Base-by-base conservation (phyloP, 2,888 invertebrate genomes). In the Melanchra persicariae region DNA sequence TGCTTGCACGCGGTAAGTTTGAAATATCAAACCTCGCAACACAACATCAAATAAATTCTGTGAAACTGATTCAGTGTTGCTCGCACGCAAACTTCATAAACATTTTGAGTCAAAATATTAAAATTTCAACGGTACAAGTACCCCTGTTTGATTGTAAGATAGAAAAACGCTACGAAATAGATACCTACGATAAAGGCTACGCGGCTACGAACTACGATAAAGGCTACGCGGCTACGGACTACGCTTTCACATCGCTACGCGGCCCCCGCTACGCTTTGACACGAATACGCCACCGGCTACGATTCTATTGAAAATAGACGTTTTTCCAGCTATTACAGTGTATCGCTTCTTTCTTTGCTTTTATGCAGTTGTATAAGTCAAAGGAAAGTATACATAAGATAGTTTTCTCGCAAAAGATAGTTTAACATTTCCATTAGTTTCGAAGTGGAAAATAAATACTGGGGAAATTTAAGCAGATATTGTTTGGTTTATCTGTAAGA, bases 191-290 rank as follows among this genome's bases (percentile, higher is more conserved):
- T 69, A 52, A 61, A 37, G 17, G 72, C 79, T 71, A 72, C 76
- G 80, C 19, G 17, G 74, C 75, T 64, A 71, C 43, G 43, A n/a
- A n/a, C 10, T 62, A 49, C 72, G 71, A 61, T 70, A 52, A 57
- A 37, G 17, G 73, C 79, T 71, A 72, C 76, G 80, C 19, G 15
- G 74, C 76, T 64, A 72, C 43, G 43, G 52, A 47, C 15, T 62
- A 59, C 70, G 70, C 74, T 74, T 70, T 43, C 2, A 43, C 58
- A 26, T 2, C 9, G 64, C 76, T 65, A 79, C 74, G 74, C 74
- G n/a, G 74, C 76, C 57, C 57, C 51, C 26, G 59, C 19, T 64
- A 45, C 64, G 63, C 75, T 73, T 73, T 79, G 80, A 79, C 63
- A 59, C 34, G 19, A 61, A 74, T 74, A 61, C 76, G 80, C 12